Base-by-base conservation (phyloP, 2,797 vertebrate species). In the Leucoraja ocellata region DNA sequence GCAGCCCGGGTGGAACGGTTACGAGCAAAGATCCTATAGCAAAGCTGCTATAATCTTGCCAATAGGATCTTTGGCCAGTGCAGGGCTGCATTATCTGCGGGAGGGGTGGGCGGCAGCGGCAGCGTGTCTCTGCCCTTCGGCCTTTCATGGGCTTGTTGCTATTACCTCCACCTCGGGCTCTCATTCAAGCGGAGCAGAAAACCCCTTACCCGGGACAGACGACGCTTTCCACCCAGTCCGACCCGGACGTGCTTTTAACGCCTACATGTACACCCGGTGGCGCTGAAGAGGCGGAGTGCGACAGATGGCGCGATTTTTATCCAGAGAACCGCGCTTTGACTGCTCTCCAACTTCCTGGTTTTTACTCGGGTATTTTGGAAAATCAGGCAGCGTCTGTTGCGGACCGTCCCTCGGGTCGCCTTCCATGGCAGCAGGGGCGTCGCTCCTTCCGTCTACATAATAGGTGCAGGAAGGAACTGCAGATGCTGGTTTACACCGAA, bases 131-230 rank as follows among this genome's bases (percentile, higher is more conserved):
- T 93, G 93, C 94, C 39, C 32, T 54, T 0, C 0, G 13, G 63
- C 93, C 94, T 88, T 63, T 93, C 25, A 93, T 81, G 93, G 93
- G 93, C 93, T 93, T 79, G 93, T 88, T 80, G 94, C 93, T 93
- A 79, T 93, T 92, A 93, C 92, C 54, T 65, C 86, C 83, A 74
- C 58, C 92, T 90, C 21, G 65, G 11, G 65, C 1, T 8, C 80
- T 2, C 11, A 18, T 1, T 86, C 11, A 88, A 36, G 65, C n/a
- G 6, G 6, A 8, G 61, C 61, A 36, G 1, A 36, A 88, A 65
- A 13, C 63, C 84, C 83, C 61, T 88, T 68, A 88, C 61, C 84
- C n/a, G 9, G 28, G 14, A 68, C n/a, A n/a, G 16, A 36, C 21
- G 84, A n/a, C 65, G 84, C n/a, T 65, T 32, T 65, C 84, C n/a